Conservation (phyloP, 30 jellyfish, hydroid and myxozoan genomes). For the Aurelia sp. region DNA sequence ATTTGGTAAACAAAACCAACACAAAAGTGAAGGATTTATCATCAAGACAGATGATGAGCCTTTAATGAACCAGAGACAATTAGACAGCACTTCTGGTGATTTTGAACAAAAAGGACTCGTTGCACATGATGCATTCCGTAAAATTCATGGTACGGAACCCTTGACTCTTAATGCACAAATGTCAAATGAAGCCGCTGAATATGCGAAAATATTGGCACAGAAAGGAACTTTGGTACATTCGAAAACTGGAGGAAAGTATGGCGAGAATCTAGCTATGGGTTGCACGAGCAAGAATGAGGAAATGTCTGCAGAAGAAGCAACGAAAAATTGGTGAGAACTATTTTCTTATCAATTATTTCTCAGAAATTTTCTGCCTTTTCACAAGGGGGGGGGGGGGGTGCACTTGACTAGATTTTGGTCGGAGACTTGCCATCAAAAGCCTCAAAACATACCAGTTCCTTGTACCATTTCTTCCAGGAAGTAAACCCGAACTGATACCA, state of each 20-base stretch:
- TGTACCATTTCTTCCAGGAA: too few relatives aligned
- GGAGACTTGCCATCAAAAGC: too few relatives aligned
- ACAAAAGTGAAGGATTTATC: slow-evolving; percentile 7
- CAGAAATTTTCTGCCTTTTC: too few relatives aligned
- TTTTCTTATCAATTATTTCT: neutral
- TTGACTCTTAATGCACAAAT: slow-evolving; percentile 50
- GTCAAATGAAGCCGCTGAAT: slow-evolving; percentile 71
- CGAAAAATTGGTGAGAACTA: slow-evolving; percentile 80
- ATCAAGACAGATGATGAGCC: slow-evolving; percentile 3
- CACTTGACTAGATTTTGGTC: too few relatives aligned
- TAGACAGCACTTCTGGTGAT: slow-evolving; percentile 21
- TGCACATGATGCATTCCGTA: slow-evolving; percentile 82
- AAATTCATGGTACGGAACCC: slow-evolving; percentile 63
- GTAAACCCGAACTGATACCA: too few relatives aligned
- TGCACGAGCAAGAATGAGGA: slow-evolving; percentile 78
- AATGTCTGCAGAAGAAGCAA: slow-evolving; percentile 97
- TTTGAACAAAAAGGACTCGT: slow-evolving; percentile 50
- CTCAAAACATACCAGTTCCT: too few relatives aligned
- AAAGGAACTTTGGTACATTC: slow-evolving; percentile 59
- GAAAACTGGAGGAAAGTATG: slow-evolving; percentile 56
- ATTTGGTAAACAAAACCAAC: neutral
- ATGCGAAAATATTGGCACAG: slow-evolving; percentile 81
- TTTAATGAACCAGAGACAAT: neutral
- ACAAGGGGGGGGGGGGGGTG: too few relatives aligned
- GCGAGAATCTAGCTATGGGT: slow-evolving; percentile 92